Percentiles rank a stretch among this genome's conserved stretches.
Evolutionary conservation across 23 tunicate genomes (phyloP).

Genomic region (Ascidia mentula): DNA sequence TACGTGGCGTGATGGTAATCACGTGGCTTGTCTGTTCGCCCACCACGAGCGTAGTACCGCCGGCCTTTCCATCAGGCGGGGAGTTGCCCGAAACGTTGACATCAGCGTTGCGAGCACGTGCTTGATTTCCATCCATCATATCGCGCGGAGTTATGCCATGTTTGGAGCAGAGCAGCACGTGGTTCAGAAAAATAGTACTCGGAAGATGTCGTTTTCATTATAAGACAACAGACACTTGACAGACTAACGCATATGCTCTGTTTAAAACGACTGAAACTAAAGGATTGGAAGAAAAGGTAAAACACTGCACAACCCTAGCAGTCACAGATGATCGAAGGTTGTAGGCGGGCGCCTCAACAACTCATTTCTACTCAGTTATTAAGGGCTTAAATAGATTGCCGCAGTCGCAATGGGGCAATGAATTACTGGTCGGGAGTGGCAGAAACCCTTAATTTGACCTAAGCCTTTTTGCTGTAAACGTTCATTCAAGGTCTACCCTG

Average conservation of each 20-base stretch:
- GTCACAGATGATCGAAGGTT: neutral
- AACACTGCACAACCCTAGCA: neutral
- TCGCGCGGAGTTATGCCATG: neutral
- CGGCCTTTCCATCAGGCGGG: neutral
- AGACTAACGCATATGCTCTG: neutral
- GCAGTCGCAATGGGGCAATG: neutral
- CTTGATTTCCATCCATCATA: neutral
- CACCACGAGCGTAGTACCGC: neutral
- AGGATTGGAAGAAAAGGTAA: too few species aligned
- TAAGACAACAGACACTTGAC: neutral
- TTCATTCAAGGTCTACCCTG: neutral
- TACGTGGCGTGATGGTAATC: neutral
- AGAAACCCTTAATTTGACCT: neutral
- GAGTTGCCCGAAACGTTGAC: neutral
- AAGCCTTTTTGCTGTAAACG: neutral
- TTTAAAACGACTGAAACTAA: too few species aligned
- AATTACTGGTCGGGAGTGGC: neutral
- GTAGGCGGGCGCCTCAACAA: neutral
- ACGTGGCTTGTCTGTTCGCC: neutral
- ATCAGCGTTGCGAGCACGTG: slow-evolving; percentile 1
- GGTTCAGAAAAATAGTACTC: neutral
- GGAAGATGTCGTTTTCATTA: neutral
- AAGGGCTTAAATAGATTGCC: neutral
- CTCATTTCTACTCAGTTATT: neutral
- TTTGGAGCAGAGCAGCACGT: neutral